Evolutionary conservation across 2,113 vertebrate genomes (phyloP).

Genomic region (Nothoprocta pentlandii): DNA sequence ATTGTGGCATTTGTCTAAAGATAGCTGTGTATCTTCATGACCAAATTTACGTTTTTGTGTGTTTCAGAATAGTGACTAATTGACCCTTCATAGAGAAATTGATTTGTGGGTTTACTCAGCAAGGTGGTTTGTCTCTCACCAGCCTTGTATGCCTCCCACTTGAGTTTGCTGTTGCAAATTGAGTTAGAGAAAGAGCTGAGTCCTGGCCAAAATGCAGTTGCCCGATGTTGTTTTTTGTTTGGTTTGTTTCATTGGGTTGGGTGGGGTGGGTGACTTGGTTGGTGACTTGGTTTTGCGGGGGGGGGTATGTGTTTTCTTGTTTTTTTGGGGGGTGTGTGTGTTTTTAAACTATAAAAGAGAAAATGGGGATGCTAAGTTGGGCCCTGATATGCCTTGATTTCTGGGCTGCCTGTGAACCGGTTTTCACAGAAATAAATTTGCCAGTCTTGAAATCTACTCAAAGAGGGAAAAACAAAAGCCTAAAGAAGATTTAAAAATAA

Average conservation of each 20-base stretch:
- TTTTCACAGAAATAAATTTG: neutral
- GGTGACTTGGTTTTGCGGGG: no score
- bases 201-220: neutral
- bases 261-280: no score
- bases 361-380: accelerated
- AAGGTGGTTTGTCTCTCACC: neutral
- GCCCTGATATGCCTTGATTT: neutral
- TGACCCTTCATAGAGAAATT: neutral
- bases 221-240: no score
- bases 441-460: neutral
- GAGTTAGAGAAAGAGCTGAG: neutral
- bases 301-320: no score
- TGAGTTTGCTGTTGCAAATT: neutral
- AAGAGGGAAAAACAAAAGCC: neutral
- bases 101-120: neutral
- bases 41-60: neutral
- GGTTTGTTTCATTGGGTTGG: no score
- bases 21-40: neutral
- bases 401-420: neutral
- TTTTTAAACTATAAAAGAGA: neutral
- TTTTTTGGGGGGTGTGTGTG: no score
- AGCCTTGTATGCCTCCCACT: neutral
- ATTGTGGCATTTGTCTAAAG: neutral
- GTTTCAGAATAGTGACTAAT: neutral
- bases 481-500: neutral